Conservation (phyloP, 2,113 vertebrate species). For the Mustelus asterias region DNA sequence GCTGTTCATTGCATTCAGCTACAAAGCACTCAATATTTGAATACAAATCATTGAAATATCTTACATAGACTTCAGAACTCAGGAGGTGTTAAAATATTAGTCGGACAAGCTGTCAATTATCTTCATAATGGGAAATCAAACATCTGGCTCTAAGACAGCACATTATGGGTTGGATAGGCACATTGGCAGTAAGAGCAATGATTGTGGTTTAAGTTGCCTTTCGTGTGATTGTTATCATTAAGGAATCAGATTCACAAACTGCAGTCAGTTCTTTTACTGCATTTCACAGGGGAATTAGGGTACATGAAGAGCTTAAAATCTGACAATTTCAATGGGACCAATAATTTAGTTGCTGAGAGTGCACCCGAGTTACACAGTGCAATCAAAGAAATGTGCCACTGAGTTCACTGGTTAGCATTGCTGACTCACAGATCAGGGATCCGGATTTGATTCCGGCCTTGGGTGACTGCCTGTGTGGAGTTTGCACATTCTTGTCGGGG, state of each 20-base stretch:
- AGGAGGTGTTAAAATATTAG: background rate
- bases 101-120: background rate
- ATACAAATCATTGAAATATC: background rate
- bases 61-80: background rate
- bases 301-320: background rate
- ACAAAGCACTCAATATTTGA: background rate
- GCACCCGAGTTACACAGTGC: background rate
- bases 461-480: too few relatives aligned
- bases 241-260: background rate
- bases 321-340: background rate
- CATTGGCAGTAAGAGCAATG: background rate
- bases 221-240: background rate
- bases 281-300: background rate
- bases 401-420: too few relatives aligned
- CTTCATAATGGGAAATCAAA: background rate
- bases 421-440: too few relatives aligned
- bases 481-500: too few relatives aligned
- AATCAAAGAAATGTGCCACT: background rate
- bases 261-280: background rate
- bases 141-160: background rate
- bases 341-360: slow-evolving; percentile 1
- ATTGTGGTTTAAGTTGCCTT: background rate
- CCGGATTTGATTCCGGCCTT: too few relatives aligned
- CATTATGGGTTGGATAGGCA: background rate
- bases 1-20: background rate